Conservation (phyloP, 2,113 vertebrate genomes). For the Aphelocoma coerulescens region DNA sequence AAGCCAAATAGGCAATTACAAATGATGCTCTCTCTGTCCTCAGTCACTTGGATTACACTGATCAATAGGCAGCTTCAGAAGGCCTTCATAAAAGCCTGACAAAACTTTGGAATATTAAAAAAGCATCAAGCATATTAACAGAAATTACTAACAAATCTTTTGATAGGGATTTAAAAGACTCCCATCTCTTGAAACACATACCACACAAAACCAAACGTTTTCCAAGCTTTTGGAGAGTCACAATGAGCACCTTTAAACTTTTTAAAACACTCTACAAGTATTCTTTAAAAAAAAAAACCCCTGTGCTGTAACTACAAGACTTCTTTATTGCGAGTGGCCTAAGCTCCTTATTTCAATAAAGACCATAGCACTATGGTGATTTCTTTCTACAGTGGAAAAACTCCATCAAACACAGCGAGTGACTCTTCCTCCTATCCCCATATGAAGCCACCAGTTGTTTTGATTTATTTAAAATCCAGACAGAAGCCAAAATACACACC, state of each 20-base stretch:
- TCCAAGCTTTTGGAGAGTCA: not conserved
- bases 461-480: not conserved
- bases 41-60: not conserved
- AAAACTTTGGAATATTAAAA: not conserved
- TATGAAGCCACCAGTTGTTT: not conserved
- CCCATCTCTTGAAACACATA: not conserved
- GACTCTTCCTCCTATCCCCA: not conserved
- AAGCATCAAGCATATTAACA: not conserved
- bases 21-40: not conserved
- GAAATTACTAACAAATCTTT: not conserved
- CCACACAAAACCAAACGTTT: not conserved
- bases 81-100: not conserved
- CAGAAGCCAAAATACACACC: not conserved
- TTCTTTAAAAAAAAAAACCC: not conserved
- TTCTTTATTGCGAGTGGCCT: not conserved
- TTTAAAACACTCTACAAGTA: not conserved
- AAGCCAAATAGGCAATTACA: not conserved
- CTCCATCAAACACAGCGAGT: not conserved
- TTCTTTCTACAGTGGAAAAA: not conserved
- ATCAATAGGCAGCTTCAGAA: not conserved
- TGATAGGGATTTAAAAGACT: not conserved
- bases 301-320: not conserved
- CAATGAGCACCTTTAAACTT: not conserved
- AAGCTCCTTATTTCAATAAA: not conserved
- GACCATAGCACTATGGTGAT: not conserved